These are phyloP conservation scores for Dascyllus trimaculatus DNA, from an alignment of 2,113 vertebrate genomes.

Conservation along the genomic window DNA sequence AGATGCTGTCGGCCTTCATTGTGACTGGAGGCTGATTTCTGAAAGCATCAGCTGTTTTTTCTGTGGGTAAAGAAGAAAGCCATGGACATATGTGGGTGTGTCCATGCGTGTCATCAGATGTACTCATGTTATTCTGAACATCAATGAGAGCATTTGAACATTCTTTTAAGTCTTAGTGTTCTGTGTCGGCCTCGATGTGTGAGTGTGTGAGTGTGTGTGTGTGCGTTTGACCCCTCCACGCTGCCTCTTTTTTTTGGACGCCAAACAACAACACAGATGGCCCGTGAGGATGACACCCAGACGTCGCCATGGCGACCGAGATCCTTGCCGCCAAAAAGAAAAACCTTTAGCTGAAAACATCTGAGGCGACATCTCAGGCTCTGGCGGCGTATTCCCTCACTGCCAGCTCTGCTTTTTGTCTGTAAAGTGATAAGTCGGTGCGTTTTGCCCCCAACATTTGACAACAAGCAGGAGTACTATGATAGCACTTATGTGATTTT, in stretches of 20 bases:
- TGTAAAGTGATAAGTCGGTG: background rate
- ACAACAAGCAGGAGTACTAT: background rate
- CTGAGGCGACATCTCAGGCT: constrained; percentile 30
- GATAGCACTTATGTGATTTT: too few relatives aligned
- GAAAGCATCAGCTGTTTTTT: background rate
- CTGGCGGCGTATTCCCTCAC: background rate
- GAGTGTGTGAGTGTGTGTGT: background rate
- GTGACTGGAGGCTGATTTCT: background rate
- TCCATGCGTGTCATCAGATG: too few relatives aligned
- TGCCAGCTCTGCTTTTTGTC: background rate
- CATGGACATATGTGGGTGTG: background rate
- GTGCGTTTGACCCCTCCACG: constrained; percentile 25
- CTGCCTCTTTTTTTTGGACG: constrained; percentile 61
- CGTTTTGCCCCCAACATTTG: background rate
- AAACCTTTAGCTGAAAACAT: constrained; percentile 53
- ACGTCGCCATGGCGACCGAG: constrained; percentile 69
- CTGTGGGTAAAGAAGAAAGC: background rate
- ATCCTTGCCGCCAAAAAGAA: constrained; percentile 49
- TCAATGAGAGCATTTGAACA: background rate
- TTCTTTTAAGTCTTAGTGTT: background rate
- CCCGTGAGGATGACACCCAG: constrained; percentile 59
- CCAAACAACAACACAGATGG: constrained; percentile 79
- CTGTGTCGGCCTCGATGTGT: background rate
- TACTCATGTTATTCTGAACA: too few relatives aligned
- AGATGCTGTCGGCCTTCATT: background rate